phyloP scores from a whole-genome alignment of 2,888 invertebrate species.

The Lasioglossum villosulum region DNA sequence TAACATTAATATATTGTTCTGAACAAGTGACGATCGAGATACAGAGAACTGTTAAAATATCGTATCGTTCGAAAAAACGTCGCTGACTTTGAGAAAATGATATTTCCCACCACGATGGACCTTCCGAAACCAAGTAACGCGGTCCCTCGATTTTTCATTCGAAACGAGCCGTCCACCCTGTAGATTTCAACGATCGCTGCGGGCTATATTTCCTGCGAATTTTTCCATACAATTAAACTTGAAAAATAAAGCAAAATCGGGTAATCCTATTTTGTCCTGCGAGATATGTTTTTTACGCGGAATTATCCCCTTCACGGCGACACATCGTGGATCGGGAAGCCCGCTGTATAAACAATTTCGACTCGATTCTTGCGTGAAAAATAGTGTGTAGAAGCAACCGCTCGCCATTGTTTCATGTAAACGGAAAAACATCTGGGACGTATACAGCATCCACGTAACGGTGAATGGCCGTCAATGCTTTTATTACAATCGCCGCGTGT shows the following conservation, averaged over 20 bases:
- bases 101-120: background rate
- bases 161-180: background rate
- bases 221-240: background rate
- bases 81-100: background rate
- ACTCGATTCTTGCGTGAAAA: background rate
- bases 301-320: background rate
- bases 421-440: background rate
- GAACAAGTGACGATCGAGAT: no score
- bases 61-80: no score
- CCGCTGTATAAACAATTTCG: background rate
- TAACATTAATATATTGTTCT: no score
- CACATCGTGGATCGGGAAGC: background rate
- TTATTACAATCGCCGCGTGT: constrained; percentile 3
- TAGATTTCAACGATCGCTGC: background rate
- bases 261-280: background rate
- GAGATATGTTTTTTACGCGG: background rate
- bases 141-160: background rate
- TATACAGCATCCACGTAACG: background rate
- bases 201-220: background rate
- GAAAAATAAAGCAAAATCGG: background rate
- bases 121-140: no score
- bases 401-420: background rate
- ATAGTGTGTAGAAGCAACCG: background rate
- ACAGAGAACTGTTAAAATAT: no score
- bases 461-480: background rate